Evolutionary conservation across 2,888 invertebrate species (phyloP).

Genomic region (Seira musarum): DNA sequence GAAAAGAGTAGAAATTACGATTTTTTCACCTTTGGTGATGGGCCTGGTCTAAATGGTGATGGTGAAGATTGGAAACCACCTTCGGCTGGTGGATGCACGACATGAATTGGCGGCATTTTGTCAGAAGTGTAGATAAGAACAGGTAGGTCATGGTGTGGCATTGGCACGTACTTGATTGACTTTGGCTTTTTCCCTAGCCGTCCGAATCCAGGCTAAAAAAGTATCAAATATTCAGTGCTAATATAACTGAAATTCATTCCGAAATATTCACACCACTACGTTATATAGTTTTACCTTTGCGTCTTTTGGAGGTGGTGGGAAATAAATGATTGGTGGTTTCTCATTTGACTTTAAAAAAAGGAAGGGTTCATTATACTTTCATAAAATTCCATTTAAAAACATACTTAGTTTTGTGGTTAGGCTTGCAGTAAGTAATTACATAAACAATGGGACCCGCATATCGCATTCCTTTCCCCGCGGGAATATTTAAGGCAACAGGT

Average conservation of each 20-base stretch:
- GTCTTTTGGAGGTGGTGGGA: slow-evolving; percentile 68
- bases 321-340: slow-evolving; percentile 69
- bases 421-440: not conserved
- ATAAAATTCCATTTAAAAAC: too few species aligned
- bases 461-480: slow-evolving; percentile 58
- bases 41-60: not conserved
- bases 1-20: not conserved
- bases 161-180: slow-evolving; percentile 71
- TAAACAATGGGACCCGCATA: slow-evolving; percentile 70
- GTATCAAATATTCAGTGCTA: not conserved
- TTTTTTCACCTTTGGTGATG: slow-evolving; percentile 19
- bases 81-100: slow-evolving; percentile 70
- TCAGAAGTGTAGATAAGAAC: slow-evolving; percentile 71
- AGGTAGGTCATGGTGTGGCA: slow-evolving; percentile 72
- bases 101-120: slow-evolving; percentile 71
- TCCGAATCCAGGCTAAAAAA: slow-evolving; percentile 45
- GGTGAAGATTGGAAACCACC: not conserved
- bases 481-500: slow-evolving; percentile 23
- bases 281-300: slow-evolving; percentile 46
- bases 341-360: slow-evolving; percentile 59
- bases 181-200: slow-evolving; percentile 59
- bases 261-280: not conserved
- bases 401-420: too few species aligned
- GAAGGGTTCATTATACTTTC: too few species aligned
- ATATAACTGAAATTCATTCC: not conserved